Base-by-base conservation (phyloP, 1,140 invertebrate genomes). In the Piezodorus guildinii region DNA sequence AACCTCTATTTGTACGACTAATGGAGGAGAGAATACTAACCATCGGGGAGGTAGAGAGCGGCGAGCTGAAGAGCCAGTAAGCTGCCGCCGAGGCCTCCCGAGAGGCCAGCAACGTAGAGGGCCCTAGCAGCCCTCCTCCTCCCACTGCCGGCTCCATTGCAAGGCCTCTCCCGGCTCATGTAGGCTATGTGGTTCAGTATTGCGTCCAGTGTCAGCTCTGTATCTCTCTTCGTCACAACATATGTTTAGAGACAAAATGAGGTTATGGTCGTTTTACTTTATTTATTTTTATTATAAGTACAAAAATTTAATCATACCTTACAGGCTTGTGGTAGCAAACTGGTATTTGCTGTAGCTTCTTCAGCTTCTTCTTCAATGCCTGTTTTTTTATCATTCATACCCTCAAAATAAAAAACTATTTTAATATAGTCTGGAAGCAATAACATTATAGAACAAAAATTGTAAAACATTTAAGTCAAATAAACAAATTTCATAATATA, bases 141-240 rank as follows among this genome's bases (percentile, higher is more conserved):
- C 9, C 52, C 52, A 56, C 15, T 25, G 1, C 43, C 39, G 21
- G 44, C 23, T 70, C 66, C 76, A 60, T 49, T 73, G 59, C 76
- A 70, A 66, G 73, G 72, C 65, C 77, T 78, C 4, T 77, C 73
- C 69, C 79, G 75, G 71, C 81, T 81, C 30, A 81, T 79, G 65
- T 81, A 80, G 15, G 81, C 80, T 52, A 82, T 82, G 67, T 83
- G 81, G 70, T 81, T 81, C 54, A 83, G 66, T 67, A 83, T 80
- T 3, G 80, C 78, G 49, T 80, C 76, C 62, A 83, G 73, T 21
- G 79, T 80, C 45, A 74, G 49, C 23, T 72, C 70, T 17, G 62
- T 51, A 56, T 45, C 65, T 52, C 21, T 56, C 52, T 56, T 10
- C 6, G 12, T 12, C 34, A 39, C 12, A 39, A 39, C 6, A 39